Conservation (phyloP, 2,888 invertebrate genomes). For the Eilema sororculum region DNA sequence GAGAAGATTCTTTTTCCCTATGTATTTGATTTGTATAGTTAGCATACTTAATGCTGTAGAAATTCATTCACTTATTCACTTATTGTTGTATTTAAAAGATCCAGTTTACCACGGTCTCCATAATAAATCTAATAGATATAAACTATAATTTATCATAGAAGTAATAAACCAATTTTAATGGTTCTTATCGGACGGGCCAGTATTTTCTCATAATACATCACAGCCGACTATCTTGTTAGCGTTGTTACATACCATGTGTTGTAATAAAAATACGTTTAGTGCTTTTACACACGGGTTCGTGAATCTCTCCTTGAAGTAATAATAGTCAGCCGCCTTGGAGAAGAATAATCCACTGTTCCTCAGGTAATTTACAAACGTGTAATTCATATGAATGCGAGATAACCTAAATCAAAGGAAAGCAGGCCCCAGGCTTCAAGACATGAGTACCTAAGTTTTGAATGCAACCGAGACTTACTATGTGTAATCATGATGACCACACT, state of each 20-base stretch:
- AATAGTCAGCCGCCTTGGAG: background rate
- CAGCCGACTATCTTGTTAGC: background rate
- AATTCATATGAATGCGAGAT: too few relatives aligned
- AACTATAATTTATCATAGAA: background rate
- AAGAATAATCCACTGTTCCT: background rate
- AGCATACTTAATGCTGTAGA: too few relatives aligned
- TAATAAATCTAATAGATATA: background rate
- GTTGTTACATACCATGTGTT: constrained; percentile 2
- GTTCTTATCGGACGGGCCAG: constrained; percentile 5
- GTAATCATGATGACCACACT: too few relatives aligned
- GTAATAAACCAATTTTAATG: constrained; percentile 3
- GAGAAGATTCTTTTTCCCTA: too few relatives aligned
- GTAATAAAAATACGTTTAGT: constrained; percentile 7
- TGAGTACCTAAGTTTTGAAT: too few relatives aligned
- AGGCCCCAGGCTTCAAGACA: too few relatives aligned
- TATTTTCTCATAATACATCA: constrained; percentile 1
- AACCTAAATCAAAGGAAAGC: too few relatives aligned
- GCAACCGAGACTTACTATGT: too few relatives aligned
- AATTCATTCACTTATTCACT: too few relatives aligned
- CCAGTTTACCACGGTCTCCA: background rate
- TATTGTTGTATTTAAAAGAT: background rate
- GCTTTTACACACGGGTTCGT: background rate
- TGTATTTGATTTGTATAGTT: too few relatives aligned
- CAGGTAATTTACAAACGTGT: background rate
- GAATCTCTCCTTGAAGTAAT: constrained; percentile 5